Percentiles rank a stretch among this genome's conserved stretches.
These are phyloP conservation scores for Hystrix cristata DNA, from an alignment of 2,113 vertebrate species.

Conservation along the genomic window DNA sequence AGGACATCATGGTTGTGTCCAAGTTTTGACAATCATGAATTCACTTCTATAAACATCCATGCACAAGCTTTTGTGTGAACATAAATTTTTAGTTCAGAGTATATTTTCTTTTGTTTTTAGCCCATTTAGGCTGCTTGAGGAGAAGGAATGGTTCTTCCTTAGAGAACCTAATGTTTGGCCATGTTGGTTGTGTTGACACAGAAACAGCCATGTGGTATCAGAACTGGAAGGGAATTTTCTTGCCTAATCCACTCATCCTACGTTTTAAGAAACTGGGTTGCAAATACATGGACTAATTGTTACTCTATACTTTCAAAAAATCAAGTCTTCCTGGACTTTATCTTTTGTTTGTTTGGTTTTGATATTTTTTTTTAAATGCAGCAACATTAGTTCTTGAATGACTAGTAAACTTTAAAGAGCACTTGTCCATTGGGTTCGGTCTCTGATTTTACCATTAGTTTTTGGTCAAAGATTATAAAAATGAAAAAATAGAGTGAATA, in stretches of 20 bases:
- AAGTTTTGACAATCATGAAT: slow-evolving; percentile 33
- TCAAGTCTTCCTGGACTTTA: not conserved
- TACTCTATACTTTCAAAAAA: not conserved
- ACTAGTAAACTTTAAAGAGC: not conserved
- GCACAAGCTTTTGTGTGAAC: not conserved
- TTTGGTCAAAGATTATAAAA: not conserved
- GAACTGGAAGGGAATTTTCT: not conserved
- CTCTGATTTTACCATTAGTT: not conserved
- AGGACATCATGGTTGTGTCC: not conserved
- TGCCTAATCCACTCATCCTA: not conserved
- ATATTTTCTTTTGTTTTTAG: not conserved
- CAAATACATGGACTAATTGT: not conserved
- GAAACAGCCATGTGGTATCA: not conserved
- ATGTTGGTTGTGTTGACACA: slow-evolving; percentile 20
- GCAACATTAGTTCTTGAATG: slow-evolving; percentile 2
- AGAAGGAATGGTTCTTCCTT: not conserved
- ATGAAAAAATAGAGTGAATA: slow-evolving; percentile 18
- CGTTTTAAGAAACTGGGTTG: not conserved
- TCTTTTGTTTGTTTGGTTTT: not conserved
- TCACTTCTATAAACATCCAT: not conserved
- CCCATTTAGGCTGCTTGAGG: not conserved
- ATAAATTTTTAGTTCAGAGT: not conserved
- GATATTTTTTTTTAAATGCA: not conserved
- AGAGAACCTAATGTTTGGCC: not conserved
- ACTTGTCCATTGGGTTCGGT: not conserved